phyloP scores from a whole-genome alignment of 2,888 invertebrate species.

The Nymphalis c-album region DNA sequence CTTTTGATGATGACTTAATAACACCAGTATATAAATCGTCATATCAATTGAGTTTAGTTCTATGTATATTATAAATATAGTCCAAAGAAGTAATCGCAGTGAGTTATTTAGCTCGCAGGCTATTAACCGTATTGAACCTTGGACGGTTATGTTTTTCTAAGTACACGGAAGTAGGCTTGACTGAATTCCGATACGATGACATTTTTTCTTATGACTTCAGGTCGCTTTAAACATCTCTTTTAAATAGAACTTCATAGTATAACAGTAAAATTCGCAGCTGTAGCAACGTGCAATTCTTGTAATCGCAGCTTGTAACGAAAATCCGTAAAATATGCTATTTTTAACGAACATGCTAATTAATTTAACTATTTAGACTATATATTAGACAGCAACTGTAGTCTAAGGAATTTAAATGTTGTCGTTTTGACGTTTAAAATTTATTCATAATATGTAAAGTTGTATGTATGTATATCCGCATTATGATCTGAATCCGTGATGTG shows the following conservation, averaged over 20 bases:
- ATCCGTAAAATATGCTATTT: too few relatives aligned
- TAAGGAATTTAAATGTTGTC: too few relatives aligned
- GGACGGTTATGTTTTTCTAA: slow-evolving; percentile 20
- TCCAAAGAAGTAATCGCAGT: neutral
- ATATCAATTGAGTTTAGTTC: neutral
- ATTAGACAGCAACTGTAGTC: too few relatives aligned
- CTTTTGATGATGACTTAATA: too few relatives aligned
- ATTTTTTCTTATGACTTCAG: slow-evolving; percentile 6
- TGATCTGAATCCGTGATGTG: neutral
- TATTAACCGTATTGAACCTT: slow-evolving; percentile 24
- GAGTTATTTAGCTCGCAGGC: slow-evolving; percentile 21
- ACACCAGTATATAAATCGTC: neutral
- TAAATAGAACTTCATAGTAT: neutral
- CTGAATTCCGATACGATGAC: slow-evolving; percentile 5
- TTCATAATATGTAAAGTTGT: too few relatives aligned
- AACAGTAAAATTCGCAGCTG: neutral
- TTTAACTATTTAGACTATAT: too few relatives aligned
- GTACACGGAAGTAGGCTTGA: slow-evolving; percentile 19
- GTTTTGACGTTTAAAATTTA: too few relatives aligned
- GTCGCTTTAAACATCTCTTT: neutral
- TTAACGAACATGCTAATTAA: too few relatives aligned
- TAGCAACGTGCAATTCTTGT: too few relatives aligned
- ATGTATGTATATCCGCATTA: neutral
- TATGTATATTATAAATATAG: slow-evolving; percentile 1
- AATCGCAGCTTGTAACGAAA: too few relatives aligned